Base-by-base conservation (phyloP, 2,888 invertebrate genomes). In the Andrena hattorfiana region DNA sequence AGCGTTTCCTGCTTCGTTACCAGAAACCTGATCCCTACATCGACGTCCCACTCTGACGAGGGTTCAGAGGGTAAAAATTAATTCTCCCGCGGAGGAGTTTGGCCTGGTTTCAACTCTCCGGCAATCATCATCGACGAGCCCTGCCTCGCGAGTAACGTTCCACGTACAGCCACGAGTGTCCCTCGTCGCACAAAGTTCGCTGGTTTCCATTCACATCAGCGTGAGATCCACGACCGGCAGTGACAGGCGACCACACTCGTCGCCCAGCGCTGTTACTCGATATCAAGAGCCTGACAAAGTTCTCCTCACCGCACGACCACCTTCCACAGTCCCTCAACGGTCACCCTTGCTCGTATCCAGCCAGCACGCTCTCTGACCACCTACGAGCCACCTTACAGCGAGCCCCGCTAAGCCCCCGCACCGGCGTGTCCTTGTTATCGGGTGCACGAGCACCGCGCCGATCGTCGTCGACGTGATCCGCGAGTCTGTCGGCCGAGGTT, bases 401-500 rank as follows among this genome's bases (percentile, higher is more conserved):
- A 42, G 42, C 16, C 42, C 42, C 20, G 16, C 35, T 2, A 0
- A 3, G 23, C 20, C 54, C 7, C 20, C 20, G 20, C 54, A 54
- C 54, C 54, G 23, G 56, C 26, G 2, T 56, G 20, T 4, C 56
- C 56, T 42, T 54, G 10, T 54, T n/a, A 56, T 1, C 56, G 1
- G 56, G 56, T 26, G 5, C 56, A 23, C 62, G 35, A 35, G n/a
- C 8, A 28, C 20, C 32, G 1, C 20, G 1, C 1, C 8, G 7
- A 54, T 35, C 23, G 23, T 30, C 56, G 49, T n/a, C 48, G 59
- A 59, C 54, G 35, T 28, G n/a, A 59, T 13, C 20, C 60, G 20
- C 35, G 32, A 62, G 20, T 1, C 13, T 49, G 32, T 26, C 54
- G n/a, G 64, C 60, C 60, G 79, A 56, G 79, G 70, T 80, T 78